Evolutionary conservation across 2,113 vertebrate species (phyloP), one percentile per base, ranked within the genome.

Genomic region (Rhinopomastus cyanomelas): DNA sequence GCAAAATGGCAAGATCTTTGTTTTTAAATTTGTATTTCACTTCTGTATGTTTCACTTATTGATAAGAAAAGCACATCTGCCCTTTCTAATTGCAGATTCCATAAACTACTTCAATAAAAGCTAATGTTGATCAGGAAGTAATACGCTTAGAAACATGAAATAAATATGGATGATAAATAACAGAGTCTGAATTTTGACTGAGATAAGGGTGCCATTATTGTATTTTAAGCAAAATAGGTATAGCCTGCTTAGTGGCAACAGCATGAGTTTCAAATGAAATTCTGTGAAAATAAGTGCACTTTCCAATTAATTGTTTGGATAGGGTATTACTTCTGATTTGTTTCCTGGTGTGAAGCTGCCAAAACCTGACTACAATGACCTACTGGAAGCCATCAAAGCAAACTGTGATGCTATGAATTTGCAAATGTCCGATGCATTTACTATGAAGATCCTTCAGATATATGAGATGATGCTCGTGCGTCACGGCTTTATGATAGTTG

Each of bases 401-500:
- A 99, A 98, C 92, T 98, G 98, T 65, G 77, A 92, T 3, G 91
- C 86, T 67, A 98, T 99, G 98, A 99, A 99, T 96, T 96, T 99
- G 79, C 98, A 99, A 91, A 97, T 98, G 96, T 98, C 98, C 0
- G 85, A 95, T 0, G 97, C 97, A 83, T 99, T 99, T 89, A 91
- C 97, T 4, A 98, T 98, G 97, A 99, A 99, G 97, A 98, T 99
- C 92, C 96, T 99, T 69, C 98, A 99, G 96, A 98, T 99, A 86
- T 99, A 95, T 68, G 98, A 99, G 95, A 99, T 99, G 98, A 99
- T 99, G 98, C 98, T 98, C 53, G 98, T 99, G 51, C 98, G 98
- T 37, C 98, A 99, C 16, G 98, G 98, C 64, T 99, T 99, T 95
- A 99, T 99, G 98, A 95, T 99, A 77, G 98, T 99, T 69, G 98